phyloP scores from a whole-genome alignment of 2,113 vertebrate genomes.

The Protobothrops flavoviridis region DNA sequence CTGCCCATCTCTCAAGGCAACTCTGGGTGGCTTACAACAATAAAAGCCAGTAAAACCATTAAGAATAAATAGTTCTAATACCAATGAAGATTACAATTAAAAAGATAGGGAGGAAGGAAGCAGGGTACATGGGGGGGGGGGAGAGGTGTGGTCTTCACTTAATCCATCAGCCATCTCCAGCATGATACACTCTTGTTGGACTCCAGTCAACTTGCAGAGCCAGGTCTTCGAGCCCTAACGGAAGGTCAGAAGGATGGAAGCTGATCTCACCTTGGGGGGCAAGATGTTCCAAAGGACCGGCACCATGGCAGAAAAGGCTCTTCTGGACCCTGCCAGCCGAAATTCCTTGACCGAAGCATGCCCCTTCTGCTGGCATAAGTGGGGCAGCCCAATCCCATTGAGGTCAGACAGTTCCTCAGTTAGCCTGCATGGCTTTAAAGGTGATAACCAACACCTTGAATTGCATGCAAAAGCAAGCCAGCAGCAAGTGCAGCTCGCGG shows the following conservation, averaged over 20 bases:
- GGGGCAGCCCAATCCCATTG: background rate
- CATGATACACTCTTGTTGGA: background rate
- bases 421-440: background rate
- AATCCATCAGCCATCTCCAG: background rate
- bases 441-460: background rate
- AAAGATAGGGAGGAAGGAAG: background rate
- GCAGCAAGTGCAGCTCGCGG: background rate
- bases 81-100: background rate
- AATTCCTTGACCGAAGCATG: background rate
- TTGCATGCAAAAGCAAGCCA: background rate
- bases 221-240: background rate
- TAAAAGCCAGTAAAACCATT: background rate
- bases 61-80: background rate
- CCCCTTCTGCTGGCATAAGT: background rate
- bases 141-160: background rate
- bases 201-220: background rate
- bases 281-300: background rate
- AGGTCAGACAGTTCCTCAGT: background rate
- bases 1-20: background rate
- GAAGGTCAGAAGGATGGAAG: background rate
- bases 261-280: background rate
- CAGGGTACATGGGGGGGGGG: background rate
- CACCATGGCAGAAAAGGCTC: background rate
- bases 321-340: background rate
- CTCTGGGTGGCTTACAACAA: background rate